Percentiles rank a stretch among this genome's conserved stretches.
Evolutionary conservation across 2,888 invertebrate species (phyloP).

Genomic region (Nomada lathburiana): DNA sequence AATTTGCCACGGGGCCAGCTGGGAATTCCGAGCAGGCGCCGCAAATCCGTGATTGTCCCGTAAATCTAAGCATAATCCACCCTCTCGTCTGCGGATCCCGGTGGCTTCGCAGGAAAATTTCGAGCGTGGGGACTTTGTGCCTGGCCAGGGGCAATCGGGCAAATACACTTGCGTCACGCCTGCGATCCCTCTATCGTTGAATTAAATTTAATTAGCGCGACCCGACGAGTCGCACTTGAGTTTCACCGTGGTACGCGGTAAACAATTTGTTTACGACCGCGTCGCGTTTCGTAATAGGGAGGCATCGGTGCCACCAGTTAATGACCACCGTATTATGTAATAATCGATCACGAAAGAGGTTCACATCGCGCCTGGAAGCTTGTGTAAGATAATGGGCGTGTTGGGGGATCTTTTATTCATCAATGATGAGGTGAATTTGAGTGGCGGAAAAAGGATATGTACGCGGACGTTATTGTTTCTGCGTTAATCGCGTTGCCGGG

Average conservation of each 20-base stretch:
- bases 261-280: slow-evolving; percentile 39
- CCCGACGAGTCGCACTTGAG: neutral
- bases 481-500: no score
- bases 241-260: slow-evolving; percentile 15
- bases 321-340: slow-evolving; percentile 21
- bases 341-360: slow-evolving; percentile 16
- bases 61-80: slow-evolving; percentile 58
- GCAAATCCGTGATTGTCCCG: slow-evolving; percentile 60
- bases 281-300: slow-evolving; percentile 5
- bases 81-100: neutral
- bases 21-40: slow-evolving; percentile 42
- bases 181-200: slow-evolving; percentile 5
- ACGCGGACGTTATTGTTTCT: no score
- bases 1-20: slow-evolving; percentile 37
- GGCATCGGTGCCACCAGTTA: slow-evolving; percentile 8
- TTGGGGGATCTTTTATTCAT: neutral
- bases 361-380: neutral
- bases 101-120: slow-evolving; percentile 36
- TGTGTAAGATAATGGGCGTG: slow-evolving; percentile 2
- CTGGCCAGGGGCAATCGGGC: neutral
- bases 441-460: neutral
- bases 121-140: neutral
- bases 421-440: no score
- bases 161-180: slow-evolving; percentile 9
- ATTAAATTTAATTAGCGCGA: slow-evolving; percentile 30